A percentile compares a stretch with the other conserved stretches of the same genome.
phyloP scores from a whole-genome alignment of 2,797 vertebrate genomes.

The Hippopotamyrus pictus region DNA sequence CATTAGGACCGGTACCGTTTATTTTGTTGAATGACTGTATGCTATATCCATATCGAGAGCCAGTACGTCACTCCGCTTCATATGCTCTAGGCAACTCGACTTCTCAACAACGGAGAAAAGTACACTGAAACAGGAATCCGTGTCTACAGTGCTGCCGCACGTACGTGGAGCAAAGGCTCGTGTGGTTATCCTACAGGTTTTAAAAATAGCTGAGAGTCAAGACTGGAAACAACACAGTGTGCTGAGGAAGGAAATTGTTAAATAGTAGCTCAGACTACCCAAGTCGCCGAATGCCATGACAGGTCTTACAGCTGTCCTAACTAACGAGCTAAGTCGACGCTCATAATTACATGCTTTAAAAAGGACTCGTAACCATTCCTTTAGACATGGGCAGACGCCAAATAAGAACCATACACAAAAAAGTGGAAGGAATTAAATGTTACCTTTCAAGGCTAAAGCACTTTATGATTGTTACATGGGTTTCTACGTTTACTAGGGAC shows the following conservation, averaged over 20 bases:
- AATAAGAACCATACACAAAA: not conserved
- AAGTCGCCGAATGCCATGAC: not conserved
- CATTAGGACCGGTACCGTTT: not conserved
- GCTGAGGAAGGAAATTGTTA: slow-evolving; percentile 46
- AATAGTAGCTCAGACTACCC: slow-evolving; percentile 40
- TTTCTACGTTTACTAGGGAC: not conserved
- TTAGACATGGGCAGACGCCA: not conserved
- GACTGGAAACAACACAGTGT: slow-evolving; percentile 40
- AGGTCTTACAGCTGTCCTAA: not conserved
- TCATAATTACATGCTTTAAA: slow-evolving; percentile 5
- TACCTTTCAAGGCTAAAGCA: not conserved
- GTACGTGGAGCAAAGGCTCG: not conserved
- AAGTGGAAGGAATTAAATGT: not conserved
- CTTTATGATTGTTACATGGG: not conserved
- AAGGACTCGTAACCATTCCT: not conserved
- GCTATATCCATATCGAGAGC: not conserved
- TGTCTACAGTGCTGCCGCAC: not conserved
- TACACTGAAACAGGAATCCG: not conserved
- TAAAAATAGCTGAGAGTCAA: slow-evolving; percentile 44
- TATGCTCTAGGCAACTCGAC: not conserved
- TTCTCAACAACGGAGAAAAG: not conserved
- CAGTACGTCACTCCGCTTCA: not conserved
- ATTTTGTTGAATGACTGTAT: not conserved
- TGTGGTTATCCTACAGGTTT: slow-evolving; percentile 7
- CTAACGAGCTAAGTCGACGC: not conserved